Evolutionary conservation across 2,888 invertebrate genomes (phyloP).

Genomic region (Pammene fasciana): DNA sequence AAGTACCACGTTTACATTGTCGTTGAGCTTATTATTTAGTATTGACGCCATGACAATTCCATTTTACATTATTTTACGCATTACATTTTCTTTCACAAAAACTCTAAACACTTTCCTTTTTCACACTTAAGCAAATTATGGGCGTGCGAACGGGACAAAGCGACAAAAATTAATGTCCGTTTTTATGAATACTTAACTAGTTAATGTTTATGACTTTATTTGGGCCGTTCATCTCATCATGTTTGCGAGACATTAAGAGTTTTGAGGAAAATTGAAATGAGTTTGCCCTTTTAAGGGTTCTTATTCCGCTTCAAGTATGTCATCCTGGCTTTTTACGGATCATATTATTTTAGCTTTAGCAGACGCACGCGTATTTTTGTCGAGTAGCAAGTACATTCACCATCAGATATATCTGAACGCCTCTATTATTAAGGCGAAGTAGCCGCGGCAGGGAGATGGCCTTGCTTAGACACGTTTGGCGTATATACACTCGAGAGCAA

Average conservation of each 20-base stretch:
- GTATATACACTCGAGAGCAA: too few species aligned
- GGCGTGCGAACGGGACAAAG: constrained; percentile 13
- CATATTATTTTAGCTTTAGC: too few species aligned
- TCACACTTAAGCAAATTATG: neutral
- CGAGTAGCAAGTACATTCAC: too few species aligned
- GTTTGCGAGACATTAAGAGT: constrained; percentile 16
- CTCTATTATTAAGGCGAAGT: too few species aligned
- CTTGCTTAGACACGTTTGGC: too few species aligned
- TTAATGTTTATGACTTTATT: constrained; percentile 35
- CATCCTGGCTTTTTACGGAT: too few species aligned
- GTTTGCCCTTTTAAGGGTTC: neutral
- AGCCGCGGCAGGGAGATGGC: too few species aligned
- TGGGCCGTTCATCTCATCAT: constrained; percentile 26
- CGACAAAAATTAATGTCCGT: constrained; percentile 3
- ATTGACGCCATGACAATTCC: neutral
- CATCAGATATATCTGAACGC: too few species aligned
- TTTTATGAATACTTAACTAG: constrained; percentile 33
- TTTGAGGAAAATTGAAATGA: constrained; percentile 17
- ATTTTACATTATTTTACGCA: constrained; percentile 16
- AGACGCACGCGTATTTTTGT: too few species aligned
- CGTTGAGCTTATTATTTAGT: neutral
- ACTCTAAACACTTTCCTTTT: neutral
- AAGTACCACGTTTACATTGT: neutral
- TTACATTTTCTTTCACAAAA: neutral
- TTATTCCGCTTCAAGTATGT: too few species aligned